Evolutionary conservation across 2,113 vertebrate genomes (phyloP).

Genomic region (Tachysurus fulvidraco): DNA sequence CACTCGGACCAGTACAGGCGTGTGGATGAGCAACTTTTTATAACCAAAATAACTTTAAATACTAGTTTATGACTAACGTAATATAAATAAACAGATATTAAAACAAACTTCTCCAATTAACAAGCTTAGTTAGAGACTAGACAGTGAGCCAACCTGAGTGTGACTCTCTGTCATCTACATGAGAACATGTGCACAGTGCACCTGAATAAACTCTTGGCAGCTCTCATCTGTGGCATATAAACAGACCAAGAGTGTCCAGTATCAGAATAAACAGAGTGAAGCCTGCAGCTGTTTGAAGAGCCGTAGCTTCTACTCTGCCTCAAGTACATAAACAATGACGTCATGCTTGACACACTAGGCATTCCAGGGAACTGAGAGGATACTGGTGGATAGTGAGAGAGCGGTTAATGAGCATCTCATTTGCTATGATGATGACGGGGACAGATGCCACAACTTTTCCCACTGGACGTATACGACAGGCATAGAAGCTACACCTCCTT

Average conservation of each 20-base stretch:
- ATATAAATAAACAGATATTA: not conserved
- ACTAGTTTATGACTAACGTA: not conserved
- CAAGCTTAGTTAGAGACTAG: not conserved
- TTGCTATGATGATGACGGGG: not conserved
- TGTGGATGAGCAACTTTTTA: slow-evolving; percentile 46
- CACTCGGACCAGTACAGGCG: slow-evolving; percentile 44
- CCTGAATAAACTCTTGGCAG: slow-evolving; percentile 49
- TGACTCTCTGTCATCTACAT: slow-evolving; percentile 12
- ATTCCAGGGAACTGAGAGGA: slow-evolving; percentile 9
- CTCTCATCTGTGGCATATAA: slow-evolving; percentile 41
- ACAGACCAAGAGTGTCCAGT: slow-evolving; percentile 34
- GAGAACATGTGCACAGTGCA: slow-evolving; percentile 31
- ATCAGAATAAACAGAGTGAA: slow-evolving; percentile 42
- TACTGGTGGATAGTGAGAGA: not conserved
- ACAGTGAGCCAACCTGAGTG: not conserved
- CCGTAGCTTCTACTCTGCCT: slow-evolving; percentile 20
- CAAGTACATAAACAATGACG: slow-evolving; percentile 38
- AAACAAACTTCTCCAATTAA: not conserved
- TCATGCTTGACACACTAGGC: slow-evolving; percentile 18
- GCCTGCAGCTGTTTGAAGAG: slow-evolving; percentile 32
- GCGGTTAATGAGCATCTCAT: not conserved
- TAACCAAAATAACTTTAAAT: not conserved
- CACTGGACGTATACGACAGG: not conserved
- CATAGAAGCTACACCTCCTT: not conserved
- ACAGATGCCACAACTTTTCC: not conserved